Base-by-base conservation (phyloP, 2,888 invertebrate species). In the Rhingia campestris region DNA sequence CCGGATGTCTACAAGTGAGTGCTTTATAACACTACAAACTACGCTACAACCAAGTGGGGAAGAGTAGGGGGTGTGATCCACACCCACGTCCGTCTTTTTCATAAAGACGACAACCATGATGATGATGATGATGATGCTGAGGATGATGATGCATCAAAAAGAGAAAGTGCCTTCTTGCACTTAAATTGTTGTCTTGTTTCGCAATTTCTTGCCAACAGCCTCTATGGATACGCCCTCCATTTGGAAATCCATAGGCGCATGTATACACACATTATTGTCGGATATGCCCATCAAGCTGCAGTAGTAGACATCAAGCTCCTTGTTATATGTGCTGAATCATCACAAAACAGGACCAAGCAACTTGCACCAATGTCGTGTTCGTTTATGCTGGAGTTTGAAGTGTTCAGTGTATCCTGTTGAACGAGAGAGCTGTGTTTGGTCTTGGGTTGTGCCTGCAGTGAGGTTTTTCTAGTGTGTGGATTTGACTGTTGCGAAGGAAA, bases 1-100 rank as follows among this genome's bases (percentile, higher is more conserved):
- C 88, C 87, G 88, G 87, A 87, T 87, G 87, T 87, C 87, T 87
- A 86, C 86, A 86, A 87, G 87, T 87, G 86, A 87, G 86, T 86
- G 86, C 86, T 82, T 80, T 86, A 82, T 82, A 86, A 86, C 82
- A 86, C 86, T 80, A 86, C 70, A 86, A 81, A 79, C 72, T 79
- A 79, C 63, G 73, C 77, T 82, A 69, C 67, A 73, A 49, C 45
- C 61, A 58, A 63, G 41, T 61, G 39, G 39, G 51, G 41, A 4
- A 22, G 7, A 5, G 64, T 7, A 49, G 22, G 4, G 51, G 58
- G 45, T 33, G 32, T 10, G 32, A 7, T 33, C 6, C 7, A 22
- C 41, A 2, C 30, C 35, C 6, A 58, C 58, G 41, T 14, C 32
- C 32, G 45, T 32, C 43, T 84, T 66, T 73, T 64, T 70, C 54